These are phyloP conservation scores for Corynorhinus townsendii DNA, from an alignment of 2,113 vertebrate genomes.

Conservation along the genomic window DNA sequence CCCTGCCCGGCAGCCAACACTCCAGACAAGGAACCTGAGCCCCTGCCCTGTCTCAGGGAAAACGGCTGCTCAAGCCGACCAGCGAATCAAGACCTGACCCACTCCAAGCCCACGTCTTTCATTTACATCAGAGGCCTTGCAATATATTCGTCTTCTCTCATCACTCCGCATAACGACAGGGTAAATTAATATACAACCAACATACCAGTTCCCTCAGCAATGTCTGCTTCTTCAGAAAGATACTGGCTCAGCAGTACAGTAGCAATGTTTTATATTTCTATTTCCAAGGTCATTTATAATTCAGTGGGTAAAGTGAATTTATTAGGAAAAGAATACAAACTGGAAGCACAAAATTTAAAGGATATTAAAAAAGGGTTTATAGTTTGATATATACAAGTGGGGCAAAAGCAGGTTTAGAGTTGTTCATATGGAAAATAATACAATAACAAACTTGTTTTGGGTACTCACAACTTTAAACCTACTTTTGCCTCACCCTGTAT, in stretches of 20 bases:
- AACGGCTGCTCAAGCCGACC: background rate
- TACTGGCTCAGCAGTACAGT: background rate
- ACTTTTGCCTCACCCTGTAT: background rate
- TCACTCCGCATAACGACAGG: background rate
- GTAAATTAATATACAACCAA: background rate
- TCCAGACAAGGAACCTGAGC: background rate
- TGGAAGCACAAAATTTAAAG: slow-evolving; percentile 20
- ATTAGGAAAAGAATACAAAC: slow-evolving; percentile 38
- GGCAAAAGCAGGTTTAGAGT: background rate
- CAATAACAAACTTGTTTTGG: background rate
- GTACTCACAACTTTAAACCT: background rate
- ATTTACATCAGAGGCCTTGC: background rate
- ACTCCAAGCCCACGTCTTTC: background rate
- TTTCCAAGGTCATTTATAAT: slow-evolving; percentile 49
- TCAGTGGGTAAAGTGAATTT: slow-evolving; percentile 40
- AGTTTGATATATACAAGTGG: background rate
- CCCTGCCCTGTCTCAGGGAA: accelerated
- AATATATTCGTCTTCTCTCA: background rate
- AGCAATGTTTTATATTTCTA: background rate
- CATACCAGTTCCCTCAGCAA: background rate
- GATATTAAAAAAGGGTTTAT: background rate
- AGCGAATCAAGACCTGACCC: background rate
- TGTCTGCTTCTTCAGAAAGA: background rate
- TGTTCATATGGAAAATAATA: background rate
- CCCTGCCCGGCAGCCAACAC: background rate